These are phyloP conservation scores for Clarias gariepinus DNA, from an alignment of 2,113 vertebrate genomes.

Conservation along the genomic window DNA sequence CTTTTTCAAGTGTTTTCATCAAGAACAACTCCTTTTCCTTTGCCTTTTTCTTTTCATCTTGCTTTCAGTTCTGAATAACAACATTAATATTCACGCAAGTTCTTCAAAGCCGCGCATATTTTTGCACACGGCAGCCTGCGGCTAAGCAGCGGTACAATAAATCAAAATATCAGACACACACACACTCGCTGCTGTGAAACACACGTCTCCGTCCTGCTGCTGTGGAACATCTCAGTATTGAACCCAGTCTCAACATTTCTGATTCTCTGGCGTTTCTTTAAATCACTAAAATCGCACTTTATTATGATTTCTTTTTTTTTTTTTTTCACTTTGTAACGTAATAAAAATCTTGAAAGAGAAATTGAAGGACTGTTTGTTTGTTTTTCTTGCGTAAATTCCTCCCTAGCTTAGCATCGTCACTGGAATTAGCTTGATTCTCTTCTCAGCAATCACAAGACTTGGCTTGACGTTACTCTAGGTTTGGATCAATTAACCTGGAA, in stretches of 20 bases:
- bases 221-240: not conserved
- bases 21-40: not conserved
- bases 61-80: not conserved
- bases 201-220: not conserved
- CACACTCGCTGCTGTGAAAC: not conserved
- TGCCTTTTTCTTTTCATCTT: not conserved
- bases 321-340: not conserved
- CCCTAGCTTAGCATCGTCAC: not conserved
- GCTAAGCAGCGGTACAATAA: not conserved
- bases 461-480: not conserved
- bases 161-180: not conserved
- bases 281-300: slow-evolving; percentile 57
- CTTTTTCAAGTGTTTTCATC: not conserved
- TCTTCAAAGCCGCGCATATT: not conserved
- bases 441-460: not conserved
- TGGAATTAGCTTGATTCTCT: not conserved
- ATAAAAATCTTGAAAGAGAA: slow-evolving; percentile 17
- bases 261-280: not conserved
- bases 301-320: not conserved
- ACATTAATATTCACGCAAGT: not conserved
- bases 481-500: not conserved
- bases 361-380: too few relatives aligned
- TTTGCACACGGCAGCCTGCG: slow-evolving; percentile 6
- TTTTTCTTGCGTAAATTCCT: not conserved
- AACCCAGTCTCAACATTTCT: not conserved